A percentile compares a stretch with the other conserved stretches of the same genome.
These are phyloP conservation scores for Ectemnius lituratus DNA, from an alignment of 2,888 invertebrate genomes.

Conservation along the genomic window DNA sequence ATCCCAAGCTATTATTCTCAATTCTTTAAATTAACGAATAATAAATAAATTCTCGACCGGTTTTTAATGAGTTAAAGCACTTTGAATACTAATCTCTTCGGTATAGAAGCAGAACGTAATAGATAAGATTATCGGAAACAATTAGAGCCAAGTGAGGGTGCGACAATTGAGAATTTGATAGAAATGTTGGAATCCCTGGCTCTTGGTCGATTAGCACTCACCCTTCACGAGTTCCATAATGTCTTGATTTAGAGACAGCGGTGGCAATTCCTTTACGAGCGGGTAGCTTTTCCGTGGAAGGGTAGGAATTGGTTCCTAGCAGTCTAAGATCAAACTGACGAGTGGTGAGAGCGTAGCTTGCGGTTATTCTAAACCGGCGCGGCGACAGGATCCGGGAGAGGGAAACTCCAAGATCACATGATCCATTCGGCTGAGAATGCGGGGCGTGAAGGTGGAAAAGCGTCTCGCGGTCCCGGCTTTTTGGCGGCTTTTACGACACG, in stretches of 20 bases:
- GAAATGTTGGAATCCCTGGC: not conserved
- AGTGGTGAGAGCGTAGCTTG: constrained; percentile 66
- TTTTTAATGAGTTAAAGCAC: too few relatives aligned
- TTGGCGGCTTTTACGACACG: constrained; percentile 40
- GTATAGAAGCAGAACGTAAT: too few relatives aligned
- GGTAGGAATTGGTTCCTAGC: constrained; percentile 54
- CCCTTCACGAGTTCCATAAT: constrained; percentile 72
- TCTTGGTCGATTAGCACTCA: constrained; percentile 39
- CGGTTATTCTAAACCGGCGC: constrained; percentile 71
- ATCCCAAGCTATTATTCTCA: too few relatives aligned
- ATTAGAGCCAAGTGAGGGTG: too few relatives aligned
- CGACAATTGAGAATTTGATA: too few relatives aligned
- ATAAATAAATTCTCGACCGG: too few relatives aligned
- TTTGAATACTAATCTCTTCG: too few relatives aligned
- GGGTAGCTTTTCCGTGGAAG: constrained; percentile 5
- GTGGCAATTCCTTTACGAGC: not conserved
- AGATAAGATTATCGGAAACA: too few relatives aligned
- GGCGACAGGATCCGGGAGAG: constrained; percentile 48
- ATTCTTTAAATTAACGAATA: too few relatives aligned
- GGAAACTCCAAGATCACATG: constrained; percentile 58
- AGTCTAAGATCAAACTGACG: constrained; percentile 62
- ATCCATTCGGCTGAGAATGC: constrained; percentile 29
- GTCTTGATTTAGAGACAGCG: constrained; percentile 16
- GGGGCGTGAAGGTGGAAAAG: constrained; percentile 34
- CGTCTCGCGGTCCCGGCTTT: constrained; percentile 27